Conservation (phyloP, 2,888 invertebrate species). For the Thera britannica region DNA sequence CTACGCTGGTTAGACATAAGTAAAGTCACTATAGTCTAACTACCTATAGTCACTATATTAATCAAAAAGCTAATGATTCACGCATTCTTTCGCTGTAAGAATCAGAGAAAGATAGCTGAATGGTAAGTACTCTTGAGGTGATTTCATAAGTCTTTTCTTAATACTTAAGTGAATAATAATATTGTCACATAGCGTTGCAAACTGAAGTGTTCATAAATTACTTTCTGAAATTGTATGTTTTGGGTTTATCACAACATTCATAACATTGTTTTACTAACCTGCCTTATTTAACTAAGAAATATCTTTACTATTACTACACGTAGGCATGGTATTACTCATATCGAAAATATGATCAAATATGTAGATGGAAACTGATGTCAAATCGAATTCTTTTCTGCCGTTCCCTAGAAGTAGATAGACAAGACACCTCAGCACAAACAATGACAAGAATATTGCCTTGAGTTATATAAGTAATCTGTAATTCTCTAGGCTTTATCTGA, state of each 20-base stretch:
- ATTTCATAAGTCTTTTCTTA: not conserved
- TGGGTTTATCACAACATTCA: constrained; percentile 7
- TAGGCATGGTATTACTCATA: constrained; percentile 25
- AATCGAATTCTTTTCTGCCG: constrained; percentile 18
- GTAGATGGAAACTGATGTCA: constrained; percentile 21
- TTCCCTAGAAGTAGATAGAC: constrained; percentile 22
- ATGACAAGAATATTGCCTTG: constrained; percentile 15
- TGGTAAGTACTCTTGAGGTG: too few relatives aligned
- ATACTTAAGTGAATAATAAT: not conserved
- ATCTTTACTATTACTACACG: not conserved
- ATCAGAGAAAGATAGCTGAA: too few relatives aligned
- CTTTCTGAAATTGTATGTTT: constrained; percentile 5
- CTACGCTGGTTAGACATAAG: too few relatives aligned
- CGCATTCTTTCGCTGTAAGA: too few relatives aligned
- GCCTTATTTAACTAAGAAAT: constrained; percentile 4
- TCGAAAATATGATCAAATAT: constrained; percentile 24
- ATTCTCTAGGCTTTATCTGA: constrained; percentile 1
- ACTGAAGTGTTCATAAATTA: constrained; percentile 12
- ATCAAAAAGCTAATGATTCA: too few relatives aligned
- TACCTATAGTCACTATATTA: too few relatives aligned
- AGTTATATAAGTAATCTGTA: constrained; percentile 8
- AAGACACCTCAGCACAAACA: constrained; percentile 18
- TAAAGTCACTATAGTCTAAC: too few relatives aligned
- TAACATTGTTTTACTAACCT: constrained; percentile 8
- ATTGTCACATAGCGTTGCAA: constrained; percentile 6